Percentiles rank a stretch among this genome's conserved stretches.
These are phyloP conservation scores for Cydia splendana DNA, from an alignment of 1,140 invertebrate genomes.

Conservation along the genomic window DNA sequence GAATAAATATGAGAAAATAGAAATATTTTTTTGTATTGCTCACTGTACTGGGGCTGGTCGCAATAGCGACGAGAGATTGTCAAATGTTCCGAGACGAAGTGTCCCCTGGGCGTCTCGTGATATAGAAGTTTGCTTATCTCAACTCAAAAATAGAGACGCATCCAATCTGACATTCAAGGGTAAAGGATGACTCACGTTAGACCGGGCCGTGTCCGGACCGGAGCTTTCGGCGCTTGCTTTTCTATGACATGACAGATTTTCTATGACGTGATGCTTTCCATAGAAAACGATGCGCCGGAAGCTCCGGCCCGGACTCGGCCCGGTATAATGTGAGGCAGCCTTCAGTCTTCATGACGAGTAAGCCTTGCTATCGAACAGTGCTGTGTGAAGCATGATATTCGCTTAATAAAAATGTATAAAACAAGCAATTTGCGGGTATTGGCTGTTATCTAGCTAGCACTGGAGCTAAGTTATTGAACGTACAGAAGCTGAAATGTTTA, in stretches of 20 bases:
- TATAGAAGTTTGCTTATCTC: conserved; percentile 13
- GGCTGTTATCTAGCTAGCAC: not conserved
- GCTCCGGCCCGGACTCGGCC: too few species aligned
- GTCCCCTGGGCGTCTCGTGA: conserved; percentile 13
- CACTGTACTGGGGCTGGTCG: not conserved
- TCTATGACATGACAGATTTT: too few species aligned
- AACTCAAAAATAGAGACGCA: not conserved
- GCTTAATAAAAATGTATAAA: not conserved
- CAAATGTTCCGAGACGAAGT: not conserved
- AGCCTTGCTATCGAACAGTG: not conserved
- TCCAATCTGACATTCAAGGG: not conserved
- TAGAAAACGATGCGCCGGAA: too few species aligned
- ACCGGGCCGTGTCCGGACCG: too few species aligned
- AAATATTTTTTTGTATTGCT: not conserved
- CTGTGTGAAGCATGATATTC: not conserved
- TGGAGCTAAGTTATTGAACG: not conserved
- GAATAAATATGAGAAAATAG: not conserved
- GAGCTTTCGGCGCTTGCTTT: too few species aligned
- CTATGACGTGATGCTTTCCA: too few species aligned
- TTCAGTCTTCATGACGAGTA: too few species aligned
- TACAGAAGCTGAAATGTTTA: conserved; percentile 13
- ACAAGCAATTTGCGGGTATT: not conserved
- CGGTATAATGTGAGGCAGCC: too few species aligned
- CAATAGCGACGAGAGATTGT: conserved; percentile 10
- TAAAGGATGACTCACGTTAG: not conserved